Base-by-base conservation (phyloP, 1,140 invertebrate genomes). In the Meloidogyne exigua region DNA sequence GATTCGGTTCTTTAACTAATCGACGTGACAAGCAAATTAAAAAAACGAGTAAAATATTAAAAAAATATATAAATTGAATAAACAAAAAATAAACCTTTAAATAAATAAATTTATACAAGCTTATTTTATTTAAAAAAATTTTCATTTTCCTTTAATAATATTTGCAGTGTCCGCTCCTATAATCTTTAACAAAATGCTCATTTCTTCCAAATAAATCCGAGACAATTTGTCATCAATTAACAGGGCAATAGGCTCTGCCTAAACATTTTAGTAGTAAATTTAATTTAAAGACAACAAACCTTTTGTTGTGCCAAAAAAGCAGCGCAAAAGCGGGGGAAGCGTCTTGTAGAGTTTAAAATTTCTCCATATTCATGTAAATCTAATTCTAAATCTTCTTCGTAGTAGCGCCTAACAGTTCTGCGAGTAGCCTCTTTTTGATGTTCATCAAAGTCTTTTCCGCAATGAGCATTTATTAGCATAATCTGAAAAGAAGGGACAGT, bases 341-440 rank as follows among this genome's bases (percentile, higher is more conserved):
- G 72, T 9, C 57, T 62, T 18, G 72, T 73, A 15, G 72, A n/a
- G 21, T 73, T 73, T 42, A 73, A 21, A 11, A 13, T n/a, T 12
- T 73, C 72, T 21, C 57, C 49, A 36, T 66, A 62, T 62, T 75
- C 74, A 32, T 13, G 36, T 28, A 67, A 25, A 68, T 78, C 76
- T 57, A 77, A 28, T 15, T 77, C 68, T n/a, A 78, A 63, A 63
- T 78, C 76, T n/a, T 66, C 75, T 13, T 23, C 68, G 25, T 78
- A 78, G 36, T 78, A 78, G 9, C 73, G 75, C 12, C 39, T 42
- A 32, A 76, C 76, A 21, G 76, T 78, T 11, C 1, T 32, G 18
- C 49, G 64, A 39, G 75, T 44, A 12, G 42, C 9, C 23, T 68
- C 75, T 26, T 25, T 42, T 36, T 78, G 75, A 7, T 67, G 18